These are phyloP conservation scores for Oreochromis aureus DNA, from an alignment of 2,113 vertebrate species.

Conservation along the genomic window DNA sequence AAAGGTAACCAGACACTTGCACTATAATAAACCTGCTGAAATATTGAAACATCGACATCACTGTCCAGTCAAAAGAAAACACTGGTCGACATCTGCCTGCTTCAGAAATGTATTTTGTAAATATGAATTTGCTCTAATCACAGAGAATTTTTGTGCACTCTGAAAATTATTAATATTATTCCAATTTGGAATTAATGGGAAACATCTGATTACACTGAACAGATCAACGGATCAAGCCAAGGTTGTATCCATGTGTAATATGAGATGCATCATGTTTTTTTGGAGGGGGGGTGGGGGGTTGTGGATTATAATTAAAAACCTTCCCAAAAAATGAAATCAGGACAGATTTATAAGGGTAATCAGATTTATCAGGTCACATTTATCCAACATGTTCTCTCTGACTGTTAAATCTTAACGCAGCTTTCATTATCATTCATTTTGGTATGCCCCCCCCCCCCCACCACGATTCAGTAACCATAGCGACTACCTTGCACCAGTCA, in stretches of 20 bases:
- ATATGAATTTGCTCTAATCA: background rate
- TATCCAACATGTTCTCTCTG: background rate
- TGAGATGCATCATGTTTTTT: background rate
- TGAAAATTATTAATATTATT: background rate
- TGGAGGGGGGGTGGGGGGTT: background rate
- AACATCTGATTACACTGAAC: background rate
- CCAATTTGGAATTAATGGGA: background rate
- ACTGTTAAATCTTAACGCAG: background rate
- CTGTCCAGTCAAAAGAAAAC: background rate
- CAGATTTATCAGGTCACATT: background rate
- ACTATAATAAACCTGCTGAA: background rate
- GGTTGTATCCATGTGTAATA: background rate
- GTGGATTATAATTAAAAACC: background rate
- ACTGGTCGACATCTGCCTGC: background rate
- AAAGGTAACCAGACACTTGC: conserved; percentile 75
- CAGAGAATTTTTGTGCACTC: background rate
- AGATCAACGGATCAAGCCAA: background rate
- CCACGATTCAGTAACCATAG: background rate
- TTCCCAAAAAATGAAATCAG: background rate
- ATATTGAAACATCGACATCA: background rate
- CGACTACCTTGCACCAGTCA: background rate
- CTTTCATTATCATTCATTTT: background rate
- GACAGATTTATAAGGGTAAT: background rate
- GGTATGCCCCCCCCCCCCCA: background rate
- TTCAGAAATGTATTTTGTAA: background rate